Percentiles rank a stretch among this genome's conserved stretches.
These are phyloP conservation scores for Astyanax mexicanus DNA, from an alignment of 2,797 vertebrate species.

Conservation along the genomic window DNA sequence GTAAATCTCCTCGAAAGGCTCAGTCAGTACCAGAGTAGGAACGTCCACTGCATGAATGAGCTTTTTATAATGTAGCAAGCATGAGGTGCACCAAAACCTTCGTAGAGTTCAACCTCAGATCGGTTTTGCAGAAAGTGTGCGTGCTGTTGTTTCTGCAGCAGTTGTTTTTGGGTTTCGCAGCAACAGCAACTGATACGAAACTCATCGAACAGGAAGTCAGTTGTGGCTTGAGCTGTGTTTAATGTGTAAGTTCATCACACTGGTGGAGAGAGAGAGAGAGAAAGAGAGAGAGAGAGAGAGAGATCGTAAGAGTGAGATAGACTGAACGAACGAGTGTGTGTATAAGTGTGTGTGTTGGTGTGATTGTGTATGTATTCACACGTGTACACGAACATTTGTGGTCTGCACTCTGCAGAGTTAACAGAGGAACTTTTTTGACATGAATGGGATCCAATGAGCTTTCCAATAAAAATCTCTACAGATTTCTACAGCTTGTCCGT, in stretches of 20 bases:
- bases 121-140: constrained; percentile 23
- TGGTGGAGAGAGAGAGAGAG: too few species aligned
- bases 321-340: constrained; percentile 59
- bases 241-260: constrained; percentile 73
- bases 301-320: constrained; percentile 30
- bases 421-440: background rate
- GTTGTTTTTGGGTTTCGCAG: constrained; percentile 63
- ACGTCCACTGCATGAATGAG: background rate
- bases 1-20: too few species aligned
- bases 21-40: background rate
- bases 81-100: background rate
- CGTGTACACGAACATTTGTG: background rate
- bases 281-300: too few species aligned
- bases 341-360: too few species aligned
- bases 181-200: constrained; percentile 65
- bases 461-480: background rate
- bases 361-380: too few species aligned
- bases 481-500: background rate
- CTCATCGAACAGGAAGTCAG: constrained; percentile 81
- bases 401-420: constrained; percentile 22
- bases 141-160: constrained; percentile 61
- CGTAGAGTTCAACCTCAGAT: background rate
- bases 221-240: constrained; percentile 79
- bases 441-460: background rate
- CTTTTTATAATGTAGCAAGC: background rate